Base-by-base conservation (phyloP, 2,113 vertebrate genomes). In the Formicarius rufipectus region DNA sequence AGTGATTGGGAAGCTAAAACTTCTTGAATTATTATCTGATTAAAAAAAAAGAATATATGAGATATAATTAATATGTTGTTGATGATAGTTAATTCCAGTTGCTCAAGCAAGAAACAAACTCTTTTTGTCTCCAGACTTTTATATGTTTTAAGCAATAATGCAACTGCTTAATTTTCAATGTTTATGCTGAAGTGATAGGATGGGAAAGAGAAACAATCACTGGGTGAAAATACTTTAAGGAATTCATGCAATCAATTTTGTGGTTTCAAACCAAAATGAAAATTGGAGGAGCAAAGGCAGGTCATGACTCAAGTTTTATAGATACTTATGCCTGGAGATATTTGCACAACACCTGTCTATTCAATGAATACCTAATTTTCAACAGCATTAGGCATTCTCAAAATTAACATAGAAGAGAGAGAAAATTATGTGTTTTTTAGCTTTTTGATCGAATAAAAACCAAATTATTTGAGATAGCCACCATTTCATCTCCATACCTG, bases 21-120 rank as follows among this genome's bases (percentile, higher is more conserved):
- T 92, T 95, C 80, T 91, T 80, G 50, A 92, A 95, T 95, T 23
- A 87, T 12, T 50, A 52, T 85, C 66, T 94, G 71, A 96, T 84
- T 10, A 59, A 66, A 85, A 96, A 90, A 91, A 66, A 94, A 45
- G 13, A 91, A 63, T 52, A 72, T 10, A 24, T 18, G 22, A 91
- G 67, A 69, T 88, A 83, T 66, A 95, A 67, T 84, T 49, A 71
- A 66, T 62, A 56, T 1, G 3, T 68, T 44, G 11, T 33, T 49
- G 18, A 4, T 73, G 42, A 80, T 50, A 81, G 47, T 49, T 83
- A 84, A 95, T 71, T 82, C 40, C 45, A 91, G 49, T 49, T 74
- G 28, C 21, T 60, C 31, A 83, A 76, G 22, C 18, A 82, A 94
- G 20, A 85, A 85, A 39, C 12, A 27, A 12, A 50, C 14, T 91